Evolutionary conservation across 1,140 invertebrate genomes (phyloP).

Genomic region (Cardiocondyla obscurior): DNA sequence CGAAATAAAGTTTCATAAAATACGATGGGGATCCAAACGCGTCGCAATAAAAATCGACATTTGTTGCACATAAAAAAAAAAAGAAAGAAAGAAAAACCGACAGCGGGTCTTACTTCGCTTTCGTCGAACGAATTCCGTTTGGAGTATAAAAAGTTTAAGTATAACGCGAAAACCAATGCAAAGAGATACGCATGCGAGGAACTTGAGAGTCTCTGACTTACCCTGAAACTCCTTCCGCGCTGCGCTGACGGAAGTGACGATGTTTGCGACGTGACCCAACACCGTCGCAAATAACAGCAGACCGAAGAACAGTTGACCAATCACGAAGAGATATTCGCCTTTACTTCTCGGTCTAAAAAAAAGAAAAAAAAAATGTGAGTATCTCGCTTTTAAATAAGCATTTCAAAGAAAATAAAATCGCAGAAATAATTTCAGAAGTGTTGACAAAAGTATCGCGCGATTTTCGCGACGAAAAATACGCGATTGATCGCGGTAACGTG

Average conservation of each 20-base stretch:
- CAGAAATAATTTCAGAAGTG: too few relatives aligned
- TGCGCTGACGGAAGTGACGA: slow-evolving; percentile 97
- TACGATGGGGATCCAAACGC: neutral
- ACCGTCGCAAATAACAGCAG: slow-evolving; percentile 96
- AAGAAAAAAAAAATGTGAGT: neutral
- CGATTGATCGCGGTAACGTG: too few relatives aligned
- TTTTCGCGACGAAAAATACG: too few relatives aligned
- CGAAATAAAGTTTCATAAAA: slow-evolving; percentile 21
- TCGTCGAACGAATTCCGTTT: slow-evolving; percentile 12
- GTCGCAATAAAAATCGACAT: slow-evolving; percentile 26
- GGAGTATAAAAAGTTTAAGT: neutral
- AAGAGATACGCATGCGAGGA: neutral
- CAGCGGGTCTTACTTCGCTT: slow-evolving; percentile 5
- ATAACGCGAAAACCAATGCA: neutral
- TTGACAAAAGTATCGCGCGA: too few relatives aligned
- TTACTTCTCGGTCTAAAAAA: slow-evolving; percentile 90
- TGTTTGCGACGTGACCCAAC: slow-evolving; percentile 96
- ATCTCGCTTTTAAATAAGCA: too few relatives aligned
- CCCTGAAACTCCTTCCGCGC: slow-evolving; percentile 98
- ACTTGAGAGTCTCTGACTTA: slow-evolving; percentile 84
- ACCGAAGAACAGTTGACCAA: slow-evolving; percentile 94
- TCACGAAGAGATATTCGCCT: slow-evolving; percentile 95
- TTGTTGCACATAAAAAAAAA: neutral
- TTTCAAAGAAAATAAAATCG: too few relatives aligned
- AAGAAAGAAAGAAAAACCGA: neutral